Evolutionary conservation across 1,140 invertebrate genomes (phyloP).

Genomic region (Dufourea novaeangliae): DNA sequence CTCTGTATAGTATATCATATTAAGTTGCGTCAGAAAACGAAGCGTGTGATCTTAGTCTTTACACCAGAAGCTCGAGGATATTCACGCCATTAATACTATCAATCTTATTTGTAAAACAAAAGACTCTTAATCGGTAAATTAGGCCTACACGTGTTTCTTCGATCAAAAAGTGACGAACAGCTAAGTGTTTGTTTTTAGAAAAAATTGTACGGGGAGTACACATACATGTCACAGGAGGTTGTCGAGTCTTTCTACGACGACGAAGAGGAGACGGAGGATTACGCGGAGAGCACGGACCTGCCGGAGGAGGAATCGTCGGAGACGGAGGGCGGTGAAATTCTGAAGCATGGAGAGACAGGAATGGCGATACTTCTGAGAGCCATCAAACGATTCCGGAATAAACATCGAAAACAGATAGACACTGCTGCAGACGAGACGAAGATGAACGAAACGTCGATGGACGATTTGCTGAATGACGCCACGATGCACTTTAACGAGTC

Average conservation of each 20-base stretch:
- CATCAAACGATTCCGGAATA: constrained; percentile 11
- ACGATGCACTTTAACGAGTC: constrained; percentile 31
- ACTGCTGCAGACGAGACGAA: constrained; percentile 1
- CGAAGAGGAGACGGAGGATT: constrained; percentile 44
- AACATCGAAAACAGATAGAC: not conserved
- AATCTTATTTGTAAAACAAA: constrained; percentile 3
- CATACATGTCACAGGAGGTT: too few relatives aligned
- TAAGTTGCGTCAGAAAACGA: not conserved
- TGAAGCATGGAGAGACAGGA: constrained; percentile 75
- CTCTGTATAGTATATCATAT: not conserved
- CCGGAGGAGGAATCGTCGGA: constrained; percentile 53
- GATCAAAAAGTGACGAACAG: too few relatives aligned
- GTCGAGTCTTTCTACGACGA: constrained; percentile 37
- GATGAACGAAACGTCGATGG: not conserved
- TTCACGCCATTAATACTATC: constrained; percentile 9
- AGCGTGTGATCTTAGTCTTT: constrained; percentile 1
- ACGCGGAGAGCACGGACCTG: constrained; percentile 48
- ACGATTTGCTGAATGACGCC: not conserved
- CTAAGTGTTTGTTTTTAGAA: too few relatives aligned
- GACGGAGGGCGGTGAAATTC: constrained; percentile 62
- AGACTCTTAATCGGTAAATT: not conserved
- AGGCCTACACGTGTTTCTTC: not conserved
- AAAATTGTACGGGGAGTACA: too few relatives aligned
- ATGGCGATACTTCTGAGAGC: constrained; percentile 65
- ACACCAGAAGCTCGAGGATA: constrained; percentile 1